Evolutionary conservation across 2,113 vertebrate genomes (phyloP), one percentile per base, ranked within the genome.

Genomic region (Zeus faber): DNA sequence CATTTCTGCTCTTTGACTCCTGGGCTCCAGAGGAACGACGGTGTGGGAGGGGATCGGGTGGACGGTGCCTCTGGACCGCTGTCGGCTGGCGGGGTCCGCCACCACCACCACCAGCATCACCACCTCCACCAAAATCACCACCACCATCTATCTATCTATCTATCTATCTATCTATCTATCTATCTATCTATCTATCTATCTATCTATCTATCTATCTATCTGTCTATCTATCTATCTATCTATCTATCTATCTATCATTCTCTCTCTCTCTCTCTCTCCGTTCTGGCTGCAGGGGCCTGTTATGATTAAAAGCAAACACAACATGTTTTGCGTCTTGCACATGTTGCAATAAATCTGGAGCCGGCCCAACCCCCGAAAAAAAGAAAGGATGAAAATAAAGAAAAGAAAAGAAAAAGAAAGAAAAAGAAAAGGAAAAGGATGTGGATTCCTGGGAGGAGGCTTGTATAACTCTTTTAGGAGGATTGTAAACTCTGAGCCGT

Each of bases 311-410:
- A 83, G 27, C 80, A 72, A 57, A 72, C 59, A 58, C 61, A 9
- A 49, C 50, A 29, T 70, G 81, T 84, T 81, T 77, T 83, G 44
- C 35, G 64, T 78, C 82, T 80, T 87, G 76, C 85, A 90, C 86
- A 91, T 90, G 85, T 89, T 89, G 66, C 82, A 82, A 79, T 93
- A 93, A 93, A 93, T 93, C 89, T 90, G 1, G 77, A 67, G 66
- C 8, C 53, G 70, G 81, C 61, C 62, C 87, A 84, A 87, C 89
- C 89, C 89, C 60, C 83, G 77, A 77, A 75, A 87, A 74, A 76
- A 65, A 73, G 73, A 77, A 81, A 70, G 24, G 40, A 20, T 55
- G 13, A 31, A 51, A 44, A 54, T 53, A 40, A 50, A 27, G 43
- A 53, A 2, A 29, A 29, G 45, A 74, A 76, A 65, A 73, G 73